phyloP scores from a whole-genome alignment of 2,113 vertebrate genomes.

The Hipposideros armiger region DNA sequence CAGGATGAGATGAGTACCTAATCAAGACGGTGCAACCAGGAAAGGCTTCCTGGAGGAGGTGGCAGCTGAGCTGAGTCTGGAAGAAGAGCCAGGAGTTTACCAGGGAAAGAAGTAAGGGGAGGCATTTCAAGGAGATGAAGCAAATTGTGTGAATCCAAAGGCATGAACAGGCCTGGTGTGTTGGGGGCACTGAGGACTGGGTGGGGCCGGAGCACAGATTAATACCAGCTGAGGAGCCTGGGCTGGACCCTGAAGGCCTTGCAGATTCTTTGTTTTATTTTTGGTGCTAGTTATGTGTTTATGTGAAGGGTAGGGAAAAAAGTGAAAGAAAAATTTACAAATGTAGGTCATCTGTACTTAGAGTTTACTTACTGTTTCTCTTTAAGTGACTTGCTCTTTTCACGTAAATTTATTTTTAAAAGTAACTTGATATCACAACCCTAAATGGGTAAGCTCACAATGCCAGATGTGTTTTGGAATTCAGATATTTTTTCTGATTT shows the following conservation, averaged over 20 bases:
- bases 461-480: neutral
- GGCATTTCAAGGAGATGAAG: neutral
- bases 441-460: neutral
- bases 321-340: neutral
- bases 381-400: constrained; percentile 36
- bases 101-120: neutral
- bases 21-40: neutral
- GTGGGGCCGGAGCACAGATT: neutral
- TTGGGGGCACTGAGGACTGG: neutral
- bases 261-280: neutral
- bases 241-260: neutral
- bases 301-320: neutral
- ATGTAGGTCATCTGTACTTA: neutral
- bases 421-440: constrained; percentile 5
- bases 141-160: neutral
- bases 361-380: neutral
- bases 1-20: neutral
- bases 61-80: neutral
- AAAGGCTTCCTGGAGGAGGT: neutral
- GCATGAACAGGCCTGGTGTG: neutral
- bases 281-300: neutral
- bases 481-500: constrained; percentile 11
- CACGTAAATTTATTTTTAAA: constrained; percentile 6
- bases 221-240: neutral
- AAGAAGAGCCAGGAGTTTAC: neutral